phyloP scores from a whole-genome alignment of 2,113 vertebrate genomes.

The Toxostoma redivivum region DNA sequence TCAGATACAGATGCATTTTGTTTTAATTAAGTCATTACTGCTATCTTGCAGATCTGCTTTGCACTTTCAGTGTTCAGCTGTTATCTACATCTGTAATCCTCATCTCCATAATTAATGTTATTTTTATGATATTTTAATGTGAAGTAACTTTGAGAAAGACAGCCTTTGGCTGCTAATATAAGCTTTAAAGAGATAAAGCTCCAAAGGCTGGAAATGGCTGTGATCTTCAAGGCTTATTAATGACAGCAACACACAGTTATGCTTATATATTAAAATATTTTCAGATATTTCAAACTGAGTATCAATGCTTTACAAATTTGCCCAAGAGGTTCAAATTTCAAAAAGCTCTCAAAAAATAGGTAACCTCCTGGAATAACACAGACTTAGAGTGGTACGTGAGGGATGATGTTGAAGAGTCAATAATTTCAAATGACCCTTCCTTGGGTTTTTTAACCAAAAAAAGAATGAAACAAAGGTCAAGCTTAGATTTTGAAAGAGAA shows the following conservation, averaged over 20 bases:
- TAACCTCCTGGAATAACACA: neutral
- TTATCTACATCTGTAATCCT: constrained; percentile 61
- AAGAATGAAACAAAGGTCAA: neutral
- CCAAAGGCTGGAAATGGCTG: neutral
- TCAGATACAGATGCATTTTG: constrained; percentile 41
- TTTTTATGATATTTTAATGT: constrained; percentile 29
- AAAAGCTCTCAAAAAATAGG: constrained; percentile 6
- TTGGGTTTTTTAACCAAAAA: neutral
- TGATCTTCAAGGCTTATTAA: constrained; percentile 47
- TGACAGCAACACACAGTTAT: neutral
- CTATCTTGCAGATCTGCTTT: constrained; percentile 51
- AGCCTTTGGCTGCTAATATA: constrained; percentile 20
- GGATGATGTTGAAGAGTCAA: neutral
- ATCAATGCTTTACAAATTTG: constrained; percentile 22
- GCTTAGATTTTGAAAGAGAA: neutral
- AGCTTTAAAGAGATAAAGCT: constrained; percentile 10
- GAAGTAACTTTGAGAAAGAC: constrained; percentile 27
- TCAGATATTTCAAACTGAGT: neutral
- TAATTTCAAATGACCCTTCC: neutral
- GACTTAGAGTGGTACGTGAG: neutral
- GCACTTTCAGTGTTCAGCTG: constrained; percentile 38
- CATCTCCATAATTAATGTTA: constrained; percentile 51
- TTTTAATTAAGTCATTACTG: constrained; percentile 62
- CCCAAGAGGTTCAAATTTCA: constrained; percentile 34
- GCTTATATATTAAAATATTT: constrained; percentile 17